phyloP scores from a whole-genome alignment of 2,113 vertebrate genomes.

The Megaleporinus macrocephalus region DNA sequence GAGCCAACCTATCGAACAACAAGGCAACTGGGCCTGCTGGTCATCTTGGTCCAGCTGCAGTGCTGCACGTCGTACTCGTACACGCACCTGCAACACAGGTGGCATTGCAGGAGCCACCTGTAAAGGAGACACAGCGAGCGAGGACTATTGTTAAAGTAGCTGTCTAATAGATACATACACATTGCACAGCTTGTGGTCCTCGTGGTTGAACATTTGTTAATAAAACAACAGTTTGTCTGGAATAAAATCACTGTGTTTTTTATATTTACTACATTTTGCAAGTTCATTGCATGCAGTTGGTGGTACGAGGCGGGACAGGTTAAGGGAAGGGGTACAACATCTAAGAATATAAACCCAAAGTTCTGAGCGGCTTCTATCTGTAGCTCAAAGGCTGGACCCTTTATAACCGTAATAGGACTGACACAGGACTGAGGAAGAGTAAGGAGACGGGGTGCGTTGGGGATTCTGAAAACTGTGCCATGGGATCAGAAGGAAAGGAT shows the following conservation, averaged over 20 bases:
- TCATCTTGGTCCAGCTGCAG: conserved; percentile 72
- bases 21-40: conserved; percentile 84
- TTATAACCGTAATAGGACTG: too few relatives aligned
- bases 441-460: too few relatives aligned
- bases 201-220: not conserved
- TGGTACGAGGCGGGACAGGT: too few relatives aligned
- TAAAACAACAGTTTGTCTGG: not conserved
- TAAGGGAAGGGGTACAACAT: too few relatives aligned
- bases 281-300: too few relatives aligned
- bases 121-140: conserved; percentile 68
- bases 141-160: conserved; percentile 68
- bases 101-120: conserved; percentile 67
- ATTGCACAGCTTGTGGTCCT: not conserved
- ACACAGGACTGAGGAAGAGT: too few relatives aligned
- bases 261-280: too few relatives aligned
- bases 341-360: too few relatives aligned
- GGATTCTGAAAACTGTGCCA: too few relatives aligned
- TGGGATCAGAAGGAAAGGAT: too few relatives aligned
- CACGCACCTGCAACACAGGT: conserved; percentile 71
- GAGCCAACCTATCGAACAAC: conserved; percentile 45
- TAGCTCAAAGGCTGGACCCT: too few relatives aligned
- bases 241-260: not conserved
- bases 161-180: not conserved
- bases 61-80: conserved; percentile 63
- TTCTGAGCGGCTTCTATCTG: too few relatives aligned